Base-by-base conservation (phyloP, 2,797 vertebrate species). In the Parauchenoglanis ngamensis region DNA sequence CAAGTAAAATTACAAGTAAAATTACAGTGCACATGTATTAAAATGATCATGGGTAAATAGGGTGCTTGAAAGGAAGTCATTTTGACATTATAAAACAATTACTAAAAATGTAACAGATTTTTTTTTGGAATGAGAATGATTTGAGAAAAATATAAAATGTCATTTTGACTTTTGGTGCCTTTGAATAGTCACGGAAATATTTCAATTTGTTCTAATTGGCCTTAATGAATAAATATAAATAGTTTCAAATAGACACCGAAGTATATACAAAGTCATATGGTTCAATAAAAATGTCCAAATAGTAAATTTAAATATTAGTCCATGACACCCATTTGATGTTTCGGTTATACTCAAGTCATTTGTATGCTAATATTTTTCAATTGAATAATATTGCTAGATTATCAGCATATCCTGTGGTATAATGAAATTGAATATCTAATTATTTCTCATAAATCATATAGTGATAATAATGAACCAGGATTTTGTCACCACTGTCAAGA, bases 361-460 rank as follows among this genome's bases (percentile, higher is more conserved):
- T 25, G 65, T 6, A 78, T 57, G 8, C 54, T 21, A 2, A 35
- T 35, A 19, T 83, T 67, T 44, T 35, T 46, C 31, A 28, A 77
- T 19, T 7, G 10, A 44, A 72, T 81, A 72, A 87, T 67, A 67
- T 13, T 63, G 7, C 28, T 75, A 61, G 54, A 57, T 3, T 82
- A 49, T 35, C 68, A 67, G 25, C 79, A 70, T 78, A 78, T 82
- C 11, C 13, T 63, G 63, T 23, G 17, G 11, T 40, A 3, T 40
- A 21, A 84, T 59, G 46, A 67, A 83, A 65, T 76, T 3, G 4
- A 65, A 79, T 81, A 40, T 40, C n/a, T 68, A 54, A 77, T 17
- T 76, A 77, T 77, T 12, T 70, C 35, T 28, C 52, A 44, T 68
- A 44, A n/a, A 70, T 83, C 13, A 56, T 83, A 57, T 67, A 23